These are phyloP conservation scores for Elysia chlorotica DNA, from an alignment of 1,140 invertebrate species.

Conservation along the genomic window DNA sequence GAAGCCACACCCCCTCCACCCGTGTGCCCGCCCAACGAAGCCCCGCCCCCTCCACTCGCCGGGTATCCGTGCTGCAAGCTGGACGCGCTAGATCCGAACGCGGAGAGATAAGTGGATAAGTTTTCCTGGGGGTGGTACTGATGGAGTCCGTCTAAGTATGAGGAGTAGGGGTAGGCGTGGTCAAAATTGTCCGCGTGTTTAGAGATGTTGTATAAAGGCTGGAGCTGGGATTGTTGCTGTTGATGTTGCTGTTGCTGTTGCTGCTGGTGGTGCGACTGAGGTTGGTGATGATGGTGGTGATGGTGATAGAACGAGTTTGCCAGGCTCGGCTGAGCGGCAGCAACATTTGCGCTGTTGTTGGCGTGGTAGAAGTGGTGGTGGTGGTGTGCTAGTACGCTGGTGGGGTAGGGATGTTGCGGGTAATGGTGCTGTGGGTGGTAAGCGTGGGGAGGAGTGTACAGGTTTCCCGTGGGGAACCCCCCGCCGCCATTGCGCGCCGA, in stretches of 20 bases:
- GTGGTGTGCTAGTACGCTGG: no score
- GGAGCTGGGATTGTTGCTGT: background rate
- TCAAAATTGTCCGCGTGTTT: no score
- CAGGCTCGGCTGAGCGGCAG: no score
- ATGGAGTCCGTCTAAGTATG: slow-evolving; percentile 36
- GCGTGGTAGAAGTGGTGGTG: no score
- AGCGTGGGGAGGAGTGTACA: no score
- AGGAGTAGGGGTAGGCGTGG: slow-evolving; percentile 25
- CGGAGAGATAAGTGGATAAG: background rate
- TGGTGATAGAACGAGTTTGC: background rate
- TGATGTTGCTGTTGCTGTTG: background rate
- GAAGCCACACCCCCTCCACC: background rate
- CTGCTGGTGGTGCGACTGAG: no score
- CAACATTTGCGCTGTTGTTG: no score
- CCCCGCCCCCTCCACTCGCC: background rate
- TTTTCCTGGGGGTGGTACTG: slow-evolving; percentile 19
- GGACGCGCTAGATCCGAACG: slow-evolving; percentile 2
- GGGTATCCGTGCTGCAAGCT: slow-evolving; percentile 8
- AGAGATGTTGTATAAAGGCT: no score
- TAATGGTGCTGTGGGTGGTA: no score
- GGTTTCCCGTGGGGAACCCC: no score
- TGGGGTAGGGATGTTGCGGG: no score
- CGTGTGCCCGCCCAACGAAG: background rate
- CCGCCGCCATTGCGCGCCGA: no score
- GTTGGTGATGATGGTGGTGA: background rate